A percentile compares a stretch with the other conserved stretches of the same genome.
phyloP scores from a whole-genome alignment of 2,888 invertebrate genomes.

The Merodon equestris region DNA sequence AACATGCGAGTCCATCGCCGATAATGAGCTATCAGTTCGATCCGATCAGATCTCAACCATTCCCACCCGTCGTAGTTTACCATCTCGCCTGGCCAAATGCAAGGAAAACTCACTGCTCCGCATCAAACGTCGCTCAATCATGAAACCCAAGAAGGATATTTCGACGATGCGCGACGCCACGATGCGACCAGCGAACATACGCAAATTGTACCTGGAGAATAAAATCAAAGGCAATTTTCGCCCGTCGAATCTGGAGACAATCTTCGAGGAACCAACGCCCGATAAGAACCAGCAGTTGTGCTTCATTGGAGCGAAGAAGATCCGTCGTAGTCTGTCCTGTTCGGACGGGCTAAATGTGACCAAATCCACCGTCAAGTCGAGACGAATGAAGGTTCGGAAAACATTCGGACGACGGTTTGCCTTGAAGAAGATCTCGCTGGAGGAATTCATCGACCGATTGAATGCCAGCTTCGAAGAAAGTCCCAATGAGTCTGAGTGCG shows the following conservation, averaged over 20 bases:
- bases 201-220: conserved; percentile 74
- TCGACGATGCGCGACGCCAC: conserved; percentile 34
- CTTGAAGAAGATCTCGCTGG: conserved; percentile 74
- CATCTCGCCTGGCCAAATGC: conserved; percentile 72
- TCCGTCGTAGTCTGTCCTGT: conserved; percentile 74
- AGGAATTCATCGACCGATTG: conserved; percentile 74
- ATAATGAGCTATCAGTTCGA: conserved; percentile 10
- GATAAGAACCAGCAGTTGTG: conserved; percentile 70
- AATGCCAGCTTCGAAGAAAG: conserved; percentile 74
- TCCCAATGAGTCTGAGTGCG: conserved; percentile 3
- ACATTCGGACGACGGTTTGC: conserved; percentile 74
- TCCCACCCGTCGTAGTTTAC: conserved; percentile 70
- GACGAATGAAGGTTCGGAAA: conserved; percentile 75
- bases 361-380: conserved; percentile 74
- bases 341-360: conserved; percentile 74
- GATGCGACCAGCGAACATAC: conserved; percentile 70
- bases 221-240: conserved; percentile 75
- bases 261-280: conserved; percentile 74
- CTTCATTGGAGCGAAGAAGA: conserved; percentile 73
- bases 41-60: conserved; percentile 7
- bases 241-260: conserved; percentile 75
- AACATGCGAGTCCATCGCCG: conserved; percentile 12
- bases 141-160: conserved; percentile 70
- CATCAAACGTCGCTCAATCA: conserved; percentile 73
- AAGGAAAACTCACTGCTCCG: conserved; percentile 72